Conservation (phyloP, 2,888 invertebrate species). For the Caenorhabditis japonica region DNA sequence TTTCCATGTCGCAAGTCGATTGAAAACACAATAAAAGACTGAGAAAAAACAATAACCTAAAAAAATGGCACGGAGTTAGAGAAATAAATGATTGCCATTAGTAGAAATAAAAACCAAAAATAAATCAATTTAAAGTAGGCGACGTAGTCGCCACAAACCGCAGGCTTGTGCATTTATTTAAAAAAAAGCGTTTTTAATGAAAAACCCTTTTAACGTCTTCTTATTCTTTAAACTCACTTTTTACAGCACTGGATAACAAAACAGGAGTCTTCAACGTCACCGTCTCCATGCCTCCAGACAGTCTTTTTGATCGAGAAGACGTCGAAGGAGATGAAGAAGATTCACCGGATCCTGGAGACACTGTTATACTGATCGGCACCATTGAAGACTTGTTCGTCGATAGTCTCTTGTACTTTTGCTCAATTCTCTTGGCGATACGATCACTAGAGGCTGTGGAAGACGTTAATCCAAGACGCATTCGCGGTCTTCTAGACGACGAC, state of each 20-base stretch:
- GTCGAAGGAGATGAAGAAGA: conserved; percentile 11
- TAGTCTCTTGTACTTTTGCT: conserved; percentile 17
- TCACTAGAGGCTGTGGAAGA: conserved; percentile 6
- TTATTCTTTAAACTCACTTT: conserved; percentile 7
- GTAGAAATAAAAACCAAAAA: too few species aligned
- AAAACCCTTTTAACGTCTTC: too few species aligned
- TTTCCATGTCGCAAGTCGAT: too few species aligned
- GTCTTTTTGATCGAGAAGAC: conserved; percentile 9
- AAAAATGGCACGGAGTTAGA: too few species aligned
- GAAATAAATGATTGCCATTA: too few species aligned
- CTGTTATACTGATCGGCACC: conserved; percentile 11
- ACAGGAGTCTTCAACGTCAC: conserved; percentile 25
- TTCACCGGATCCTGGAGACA: conserved; percentile 1
- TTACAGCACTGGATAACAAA: conserved; percentile 1
- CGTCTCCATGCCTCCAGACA: background rate
- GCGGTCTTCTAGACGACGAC: background rate
- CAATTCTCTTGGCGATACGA: conserved; percentile 19
- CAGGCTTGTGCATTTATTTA: too few species aligned
- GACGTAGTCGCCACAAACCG: too few species aligned
- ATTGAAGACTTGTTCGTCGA: conserved; percentile 14
- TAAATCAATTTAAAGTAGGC: too few species aligned
- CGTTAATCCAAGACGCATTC: conserved; percentile 3
- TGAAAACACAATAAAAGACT: too few species aligned
- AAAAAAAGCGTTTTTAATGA: too few species aligned
- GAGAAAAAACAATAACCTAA: too few species aligned